phyloP scores from a whole-genome alignment of 2,888 invertebrate species.

The Poecilobothrus nobilitatus region DNA sequence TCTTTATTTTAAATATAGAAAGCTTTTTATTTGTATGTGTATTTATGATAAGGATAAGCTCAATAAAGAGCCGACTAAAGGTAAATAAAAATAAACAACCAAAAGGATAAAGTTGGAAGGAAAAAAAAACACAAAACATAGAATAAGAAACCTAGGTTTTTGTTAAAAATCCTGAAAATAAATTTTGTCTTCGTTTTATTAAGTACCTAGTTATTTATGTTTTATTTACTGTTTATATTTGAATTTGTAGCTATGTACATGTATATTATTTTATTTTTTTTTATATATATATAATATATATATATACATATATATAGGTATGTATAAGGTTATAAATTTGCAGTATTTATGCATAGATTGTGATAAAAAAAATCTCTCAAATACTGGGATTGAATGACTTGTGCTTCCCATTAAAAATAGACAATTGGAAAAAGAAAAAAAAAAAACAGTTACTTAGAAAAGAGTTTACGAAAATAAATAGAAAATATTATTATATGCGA shows the following conservation, averaged over 20 bases:
- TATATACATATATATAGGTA: neutral
- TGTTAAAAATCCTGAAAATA: neutral
- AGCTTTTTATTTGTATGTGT: too few relatives aligned
- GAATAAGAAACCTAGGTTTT: neutral
- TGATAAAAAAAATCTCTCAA: neutral
- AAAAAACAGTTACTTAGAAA: neutral
- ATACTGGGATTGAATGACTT: neutral
- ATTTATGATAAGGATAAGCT: neutral
- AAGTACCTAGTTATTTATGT: neutral
- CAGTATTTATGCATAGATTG: conserved; percentile 6
- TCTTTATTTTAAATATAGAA: neutral
- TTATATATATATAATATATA: too few relatives aligned
- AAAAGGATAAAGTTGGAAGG: neutral
- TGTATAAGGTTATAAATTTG: neutral
- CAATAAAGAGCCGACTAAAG: neutral
- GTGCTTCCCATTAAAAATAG: neutral
- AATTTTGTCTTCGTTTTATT: neutral
- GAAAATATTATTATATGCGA: neutral
- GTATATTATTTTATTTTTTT: neutral
- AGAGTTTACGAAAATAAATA: neutral
- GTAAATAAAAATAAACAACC: neutral
- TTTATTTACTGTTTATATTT: neutral
- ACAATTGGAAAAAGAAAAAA: too few relatives aligned
- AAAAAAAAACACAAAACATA: neutral
- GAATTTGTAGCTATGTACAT: neutral